Conservation (phyloP, 2,797 vertebrate species). For the Ambastaia sidthimunki region DNA sequence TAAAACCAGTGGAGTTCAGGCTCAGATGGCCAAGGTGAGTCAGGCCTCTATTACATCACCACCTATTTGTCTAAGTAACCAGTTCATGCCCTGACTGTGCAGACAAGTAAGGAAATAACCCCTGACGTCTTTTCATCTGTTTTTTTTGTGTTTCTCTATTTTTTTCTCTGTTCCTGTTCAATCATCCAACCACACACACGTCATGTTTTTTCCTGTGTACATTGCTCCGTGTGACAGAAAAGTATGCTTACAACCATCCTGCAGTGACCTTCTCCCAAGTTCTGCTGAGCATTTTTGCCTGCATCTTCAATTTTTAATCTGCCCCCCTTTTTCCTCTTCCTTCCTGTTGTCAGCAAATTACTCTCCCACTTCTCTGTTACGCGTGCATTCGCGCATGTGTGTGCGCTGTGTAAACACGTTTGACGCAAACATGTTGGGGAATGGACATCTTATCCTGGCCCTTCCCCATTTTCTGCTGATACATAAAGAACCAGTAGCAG, state of each 20-base stretch:
- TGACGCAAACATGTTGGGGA: slow-evolving; percentile 24
- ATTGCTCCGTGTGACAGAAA: neutral
- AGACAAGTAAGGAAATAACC: slow-evolving; percentile 6
- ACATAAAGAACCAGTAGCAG: slow-evolving; percentile 37
- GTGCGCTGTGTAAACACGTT: neutral
- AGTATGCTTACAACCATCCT: slow-evolving; percentile 35
- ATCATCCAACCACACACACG: neutral
- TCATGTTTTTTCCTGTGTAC: neutral
- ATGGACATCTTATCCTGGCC: slow-evolving; percentile 17
- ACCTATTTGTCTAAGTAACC: neutral
- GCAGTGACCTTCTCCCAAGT: slow-evolving; percentile 51
- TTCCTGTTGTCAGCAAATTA: slow-evolving; percentile 39
- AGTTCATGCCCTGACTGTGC: slow-evolving; percentile 4
- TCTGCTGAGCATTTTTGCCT: slow-evolving; percentile 39
- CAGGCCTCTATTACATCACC: slow-evolving; percentile 5
- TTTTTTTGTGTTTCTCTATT: neutral
- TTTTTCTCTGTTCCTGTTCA: neutral
- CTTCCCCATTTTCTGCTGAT: slow-evolving; percentile 34
- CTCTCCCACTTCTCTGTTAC: slow-evolving; percentile 41
- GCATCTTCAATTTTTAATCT: slow-evolving; percentile 57
- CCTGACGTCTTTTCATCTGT: neutral
- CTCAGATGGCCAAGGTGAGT: slow-evolving; percentile 99
- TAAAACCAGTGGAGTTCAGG: slow-evolving; percentile 96
- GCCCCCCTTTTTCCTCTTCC: slow-evolving; percentile 38
- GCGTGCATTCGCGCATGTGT: slow-evolving; percentile 1